Conservation (phyloP, 92 coral and sea anemone genomes). For the Siderastrea siderea region DNA sequence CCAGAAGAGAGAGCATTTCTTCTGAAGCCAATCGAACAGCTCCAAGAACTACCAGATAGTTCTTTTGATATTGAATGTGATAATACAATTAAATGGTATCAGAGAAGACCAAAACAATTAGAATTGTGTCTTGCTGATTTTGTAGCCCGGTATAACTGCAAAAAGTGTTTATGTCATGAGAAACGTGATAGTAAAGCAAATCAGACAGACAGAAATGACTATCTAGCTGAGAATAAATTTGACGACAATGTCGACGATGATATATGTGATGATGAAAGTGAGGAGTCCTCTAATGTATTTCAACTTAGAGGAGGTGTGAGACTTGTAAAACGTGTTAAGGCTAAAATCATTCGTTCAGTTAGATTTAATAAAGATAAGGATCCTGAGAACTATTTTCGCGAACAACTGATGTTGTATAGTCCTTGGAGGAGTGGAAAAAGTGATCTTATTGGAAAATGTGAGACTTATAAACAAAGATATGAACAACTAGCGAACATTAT, state of each 20-base stretch:
- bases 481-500: slow-evolving; percentile 18
- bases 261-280: slow-evolving; percentile 15
- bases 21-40: slow-evolving; percentile 56
- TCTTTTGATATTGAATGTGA: slow-evolving; percentile 80
- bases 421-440: slow-evolving; percentile 54
- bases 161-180: too few species aligned
- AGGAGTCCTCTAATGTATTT: slow-evolving; percentile 9
- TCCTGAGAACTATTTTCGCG: slow-evolving; percentile 57
- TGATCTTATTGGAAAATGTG: slow-evolving; percentile 23
- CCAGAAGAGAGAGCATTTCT: slow-evolving; percentile 82
- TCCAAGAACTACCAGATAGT: slow-evolving; percentile 74
- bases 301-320: slow-evolving; percentile 46
- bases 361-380: slow-evolving; percentile 61
- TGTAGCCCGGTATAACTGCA: slow-evolving; percentile 81
- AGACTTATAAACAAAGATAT: slow-evolving; percentile 41
- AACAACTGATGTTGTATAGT: slow-evolving; percentile 55
- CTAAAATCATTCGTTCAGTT: slow-evolving; percentile 56
- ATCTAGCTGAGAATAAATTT: slow-evolving; percentile 51
- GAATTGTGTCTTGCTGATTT: slow-evolving; percentile 78
- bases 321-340: slow-evolving; percentile 37
- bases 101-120: slow-evolving; percentile 69
- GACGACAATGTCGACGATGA: slow-evolving; percentile 55
- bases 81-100: slow-evolving; percentile 69
- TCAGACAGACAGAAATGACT: too few species aligned
- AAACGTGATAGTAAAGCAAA: too few species aligned